Evolutionary conservation across 1,140 invertebrate genomes (phyloP).

Genomic region (Gryon sp.): DNA sequence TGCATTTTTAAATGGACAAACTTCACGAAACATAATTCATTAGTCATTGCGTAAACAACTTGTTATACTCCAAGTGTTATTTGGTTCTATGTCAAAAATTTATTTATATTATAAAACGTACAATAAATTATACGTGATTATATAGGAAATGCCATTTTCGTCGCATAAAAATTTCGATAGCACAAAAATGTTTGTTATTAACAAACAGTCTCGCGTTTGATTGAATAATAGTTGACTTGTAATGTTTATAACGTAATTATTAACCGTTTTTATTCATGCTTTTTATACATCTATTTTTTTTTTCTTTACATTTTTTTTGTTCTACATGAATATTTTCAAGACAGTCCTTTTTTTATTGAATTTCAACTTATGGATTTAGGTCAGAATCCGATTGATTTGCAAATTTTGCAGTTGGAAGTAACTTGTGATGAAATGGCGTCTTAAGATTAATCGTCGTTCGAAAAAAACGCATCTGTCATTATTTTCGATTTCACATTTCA

Average conservation of each 20-base stretch:
- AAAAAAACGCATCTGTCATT: slow-evolving; percentile 19
- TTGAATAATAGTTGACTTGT: too few relatives aligned
- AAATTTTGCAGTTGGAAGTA: background rate
- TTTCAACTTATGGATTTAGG: background rate
- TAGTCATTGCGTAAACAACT: slow-evolving; percentile 35
- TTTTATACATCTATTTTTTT: too few relatives aligned
- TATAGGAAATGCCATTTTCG: background rate
- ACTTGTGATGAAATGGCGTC: slow-evolving; percentile 2
- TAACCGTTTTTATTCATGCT: too few relatives aligned
- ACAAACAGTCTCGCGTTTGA: too few relatives aligned
- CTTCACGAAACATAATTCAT: slow-evolving; percentile 42
- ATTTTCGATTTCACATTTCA: slow-evolving; percentile 32
- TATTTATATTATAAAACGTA: background rate
- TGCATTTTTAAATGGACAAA: slow-evolving; percentile 21
- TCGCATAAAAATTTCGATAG: background rate
- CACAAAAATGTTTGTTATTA: too few relatives aligned
- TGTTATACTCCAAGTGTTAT: slow-evolving; percentile 8
- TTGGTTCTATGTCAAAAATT: slow-evolving; percentile 12
- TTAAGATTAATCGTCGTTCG: slow-evolving; percentile 9
- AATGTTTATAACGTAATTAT: too few relatives aligned
- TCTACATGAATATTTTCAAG: too few relatives aligned
- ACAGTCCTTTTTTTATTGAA: background rate
- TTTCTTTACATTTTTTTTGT: too few relatives aligned
- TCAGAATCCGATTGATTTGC: background rate
- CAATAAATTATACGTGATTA: slow-evolving; percentile 17